Evolutionary conservation across 2,888 invertebrate genomes (phyloP).

Genomic region (Tribolium freemani): DNA sequence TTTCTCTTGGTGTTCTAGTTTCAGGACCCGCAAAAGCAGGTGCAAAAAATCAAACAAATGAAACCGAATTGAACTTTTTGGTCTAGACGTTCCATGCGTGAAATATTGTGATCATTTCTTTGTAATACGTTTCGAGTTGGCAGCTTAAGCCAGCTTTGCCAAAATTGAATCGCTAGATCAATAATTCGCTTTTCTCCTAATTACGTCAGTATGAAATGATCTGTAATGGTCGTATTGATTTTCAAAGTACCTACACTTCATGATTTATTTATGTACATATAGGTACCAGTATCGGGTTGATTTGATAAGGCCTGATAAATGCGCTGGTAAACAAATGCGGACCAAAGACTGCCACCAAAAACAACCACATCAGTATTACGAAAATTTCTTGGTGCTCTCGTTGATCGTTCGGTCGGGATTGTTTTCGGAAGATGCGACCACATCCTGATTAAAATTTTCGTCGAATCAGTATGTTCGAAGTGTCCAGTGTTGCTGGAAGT

Average conservation of each 20-base stretch:
- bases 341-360: neutral
- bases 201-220: slow-evolving; percentile 19
- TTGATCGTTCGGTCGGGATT: neutral
- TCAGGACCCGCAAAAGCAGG: neutral
- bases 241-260: neutral
- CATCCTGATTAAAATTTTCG: slow-evolving; percentile 29
- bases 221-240: slow-evolving; percentile 6
- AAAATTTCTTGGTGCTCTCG: neutral
- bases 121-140: neutral
- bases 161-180: neutral
- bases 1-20: neutral
- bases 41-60: neutral
- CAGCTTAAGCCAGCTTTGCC: neutral
- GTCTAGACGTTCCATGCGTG: neutral
- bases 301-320: slow-evolving; percentile 15
- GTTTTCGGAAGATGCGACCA: slow-evolving; percentile 10
- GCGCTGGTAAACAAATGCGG: slow-evolving; percentile 15
- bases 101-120: too few species aligned
- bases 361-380: neutral
- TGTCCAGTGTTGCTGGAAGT: slow-evolving; percentile 78
- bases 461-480: slow-evolving; percentile 72
- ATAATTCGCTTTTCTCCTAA: neutral
- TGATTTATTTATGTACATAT: slow-evolving; percentile 16
- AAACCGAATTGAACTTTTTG: neutral
- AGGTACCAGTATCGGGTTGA: slow-evolving; percentile 22